These are phyloP conservation scores for Latrodectus elegans DNA, from an alignment of 2,888 invertebrate genomes.

Conservation along the genomic window DNA sequence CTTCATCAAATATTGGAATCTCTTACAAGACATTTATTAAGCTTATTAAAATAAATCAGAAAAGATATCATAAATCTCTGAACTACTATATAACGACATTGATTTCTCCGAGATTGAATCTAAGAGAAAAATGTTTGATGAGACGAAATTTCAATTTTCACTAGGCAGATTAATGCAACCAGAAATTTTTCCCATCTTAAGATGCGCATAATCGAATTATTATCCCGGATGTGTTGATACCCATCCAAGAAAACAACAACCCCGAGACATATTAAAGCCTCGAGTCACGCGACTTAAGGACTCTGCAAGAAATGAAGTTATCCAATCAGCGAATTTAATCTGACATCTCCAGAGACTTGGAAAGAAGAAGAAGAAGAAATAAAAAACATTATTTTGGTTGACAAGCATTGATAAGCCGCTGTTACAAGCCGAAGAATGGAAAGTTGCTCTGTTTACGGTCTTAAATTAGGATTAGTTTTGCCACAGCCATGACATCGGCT, in stretches of 20 bases:
- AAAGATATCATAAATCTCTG: too few relatives aligned
- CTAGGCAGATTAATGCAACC: background rate
- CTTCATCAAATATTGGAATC: too few relatives aligned
- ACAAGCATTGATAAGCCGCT: conserved; percentile 25
- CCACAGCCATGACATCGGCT: background rate
- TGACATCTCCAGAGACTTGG: conserved; percentile 17
- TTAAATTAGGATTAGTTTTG: conserved; percentile 33
- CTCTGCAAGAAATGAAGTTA: conserved; percentile 20
- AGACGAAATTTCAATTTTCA: too few relatives aligned
- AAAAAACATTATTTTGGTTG: background rate
- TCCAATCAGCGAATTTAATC: conserved; percentile 50
- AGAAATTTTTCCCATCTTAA: background rate
- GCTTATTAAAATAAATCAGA: too few relatives aligned
- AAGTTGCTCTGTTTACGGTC: conserved; percentile 29
- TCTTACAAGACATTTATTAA: too few relatives aligned
- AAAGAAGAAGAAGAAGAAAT: conserved; percentile 1
- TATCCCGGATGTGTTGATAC: background rate
- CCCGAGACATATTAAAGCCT: background rate
- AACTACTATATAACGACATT: too few relatives aligned
- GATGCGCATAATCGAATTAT: background rate
- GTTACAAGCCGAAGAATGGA: conserved; percentile 11
- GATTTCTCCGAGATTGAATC: too few relatives aligned
- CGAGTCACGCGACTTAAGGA: conserved; percentile 26
- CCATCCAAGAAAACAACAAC: background rate
- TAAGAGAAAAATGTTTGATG: too few relatives aligned